Conservation (phyloP, 2,888 invertebrate species). For the Heliconius aoede region DNA sequence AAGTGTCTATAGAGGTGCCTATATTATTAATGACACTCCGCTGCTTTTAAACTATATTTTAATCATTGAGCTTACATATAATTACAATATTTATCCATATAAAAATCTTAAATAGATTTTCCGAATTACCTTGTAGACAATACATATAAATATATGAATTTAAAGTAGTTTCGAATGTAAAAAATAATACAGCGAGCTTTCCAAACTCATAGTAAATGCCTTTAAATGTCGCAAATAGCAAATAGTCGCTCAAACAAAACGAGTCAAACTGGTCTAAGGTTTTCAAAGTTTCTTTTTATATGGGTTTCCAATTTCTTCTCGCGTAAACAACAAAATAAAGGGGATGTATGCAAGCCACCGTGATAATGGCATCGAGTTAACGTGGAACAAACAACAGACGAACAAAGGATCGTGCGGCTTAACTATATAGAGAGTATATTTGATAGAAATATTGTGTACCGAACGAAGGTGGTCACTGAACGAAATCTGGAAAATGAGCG, state of each 20-base stretch:
- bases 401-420: constrained; percentile 56
- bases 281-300: constrained; percentile 64
- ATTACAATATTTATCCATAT: no score
- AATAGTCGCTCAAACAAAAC: constrained; percentile 58
- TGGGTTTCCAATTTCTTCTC: constrained; percentile 69
- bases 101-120: not conserved
- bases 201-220: constrained; percentile 17
- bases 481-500: not conserved
- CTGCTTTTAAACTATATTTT: not conserved
- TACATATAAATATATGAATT: not conserved
- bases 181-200: not conserved
- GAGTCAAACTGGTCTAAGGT: constrained; percentile 65
- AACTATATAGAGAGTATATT: constrained; percentile 51
- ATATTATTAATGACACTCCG: not conserved
- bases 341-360: constrained; percentile 63
- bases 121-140: not conserved
- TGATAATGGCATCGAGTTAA: constrained; percentile 63
- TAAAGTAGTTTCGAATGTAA: not conserved
- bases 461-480: constrained; percentile 1
- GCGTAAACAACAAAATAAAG: constrained; percentile 65
- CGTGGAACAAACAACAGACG: constrained; percentile 46
- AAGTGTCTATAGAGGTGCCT: no score
- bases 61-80: not conserved
- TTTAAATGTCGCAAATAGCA: constrained; percentile 40
- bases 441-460: constrained; percentile 28